Percentiles rank a stretch among this genome's conserved stretches.
These are phyloP conservation scores for Spea multiplicata DNA, from an alignment of 2,113 vertebrate genomes.

Conservation along the genomic window DNA sequence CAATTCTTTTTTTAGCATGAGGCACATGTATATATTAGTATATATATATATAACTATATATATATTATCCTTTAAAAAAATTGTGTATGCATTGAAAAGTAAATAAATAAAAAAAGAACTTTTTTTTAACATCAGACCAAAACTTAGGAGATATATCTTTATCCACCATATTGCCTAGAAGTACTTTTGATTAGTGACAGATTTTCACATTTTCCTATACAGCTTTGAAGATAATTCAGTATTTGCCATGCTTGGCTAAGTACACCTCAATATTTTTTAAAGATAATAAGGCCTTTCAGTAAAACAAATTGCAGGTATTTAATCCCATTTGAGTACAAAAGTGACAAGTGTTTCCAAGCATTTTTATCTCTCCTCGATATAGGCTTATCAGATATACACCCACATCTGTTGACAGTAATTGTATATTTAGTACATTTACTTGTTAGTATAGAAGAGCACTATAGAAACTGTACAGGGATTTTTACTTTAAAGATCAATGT, in stretches of 20 bases:
- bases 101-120: no score
- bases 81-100: no score
- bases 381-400: constrained; percentile 34
- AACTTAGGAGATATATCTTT: no score
- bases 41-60: no score
- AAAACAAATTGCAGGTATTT: constrained; percentile 39
- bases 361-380: constrained; percentile 29
- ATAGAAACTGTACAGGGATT: constrained; percentile 17
- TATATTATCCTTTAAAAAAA: no score
- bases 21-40: no score
- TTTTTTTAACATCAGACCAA: no score
- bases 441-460: constrained; percentile 13
- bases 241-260: constrained; percentile 6
- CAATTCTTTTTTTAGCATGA: no score
- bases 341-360: constrained; percentile 41
- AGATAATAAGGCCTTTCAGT: constrained; percentile 26
- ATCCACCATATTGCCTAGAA: neutral
- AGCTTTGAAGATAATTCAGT: neutral
- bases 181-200: constrained; percentile 2
- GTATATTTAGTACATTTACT: constrained; percentile 31
- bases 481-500: constrained; percentile 32
- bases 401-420: constrained; percentile 39
- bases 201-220: neutral
- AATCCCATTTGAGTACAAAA: constrained; percentile 36
- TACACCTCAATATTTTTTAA: constrained; percentile 22